Evolutionary conservation across 1,140 invertebrate species (phyloP).

Genomic region (Cyclina sinensis): DNA sequence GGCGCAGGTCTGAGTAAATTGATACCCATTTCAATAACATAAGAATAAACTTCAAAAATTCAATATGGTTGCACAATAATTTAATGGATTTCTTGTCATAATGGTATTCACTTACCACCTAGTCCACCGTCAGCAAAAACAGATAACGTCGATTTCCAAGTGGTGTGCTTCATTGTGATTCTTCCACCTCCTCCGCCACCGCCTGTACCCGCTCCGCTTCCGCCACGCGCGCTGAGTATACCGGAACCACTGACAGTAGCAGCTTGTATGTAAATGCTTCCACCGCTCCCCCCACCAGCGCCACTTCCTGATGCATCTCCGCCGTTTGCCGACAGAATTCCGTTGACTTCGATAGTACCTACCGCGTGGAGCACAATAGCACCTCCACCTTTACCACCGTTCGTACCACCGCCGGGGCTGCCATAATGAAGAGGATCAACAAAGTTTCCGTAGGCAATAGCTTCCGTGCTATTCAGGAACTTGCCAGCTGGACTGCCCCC

Average conservation of each 20-base stretch:
- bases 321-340: conserved; percentile 43
- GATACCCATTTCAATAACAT: too few species aligned
- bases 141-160: background rate
- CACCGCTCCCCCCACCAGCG: conserved; percentile 52
- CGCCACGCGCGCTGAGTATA: conserved; percentile 33
- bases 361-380: conserved; percentile 7
- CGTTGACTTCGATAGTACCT: conserved; percentile 2
- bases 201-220: conserved; percentile 14
- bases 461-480: conserved; percentile 4
- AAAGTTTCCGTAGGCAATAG: conserved; percentile 38
- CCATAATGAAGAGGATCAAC: background rate
- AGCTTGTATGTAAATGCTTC: conserved; percentile 31
- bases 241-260: conserved; percentile 29
- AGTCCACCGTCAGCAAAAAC: conserved; percentile 54
- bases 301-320: background rate
- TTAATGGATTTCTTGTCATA: too few species aligned
- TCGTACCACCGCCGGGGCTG: conserved; percentile 29
- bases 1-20: background rate
- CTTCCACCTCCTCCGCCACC: conserved; percentile 58
- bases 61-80: too few species aligned
- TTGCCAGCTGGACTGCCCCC: conserved; percentile 48
- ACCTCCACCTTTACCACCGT: conserved; percentile 37
- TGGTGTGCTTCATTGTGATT: conserved; percentile 13
- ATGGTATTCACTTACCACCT: conserved; percentile 49
- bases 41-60: too few species aligned